Conservation (phyloP, 2,113 vertebrate genomes). For the Sigmodon hispidus region DNA sequence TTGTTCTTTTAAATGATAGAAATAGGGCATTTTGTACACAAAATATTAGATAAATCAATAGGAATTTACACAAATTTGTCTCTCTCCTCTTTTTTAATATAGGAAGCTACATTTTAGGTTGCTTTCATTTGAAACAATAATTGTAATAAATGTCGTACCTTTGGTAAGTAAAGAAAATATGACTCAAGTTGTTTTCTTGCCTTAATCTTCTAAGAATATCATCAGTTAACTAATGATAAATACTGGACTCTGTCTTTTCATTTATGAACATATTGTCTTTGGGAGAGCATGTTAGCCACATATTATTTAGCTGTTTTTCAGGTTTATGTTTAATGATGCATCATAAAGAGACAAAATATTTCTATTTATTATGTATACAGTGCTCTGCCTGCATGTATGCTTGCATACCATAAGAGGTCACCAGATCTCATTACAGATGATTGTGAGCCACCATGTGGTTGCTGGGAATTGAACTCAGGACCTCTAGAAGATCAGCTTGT, state of each 20-base stretch:
- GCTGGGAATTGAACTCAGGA: too few species aligned
- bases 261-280: background rate
- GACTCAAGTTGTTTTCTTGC: background rate
- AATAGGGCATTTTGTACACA: background rate
- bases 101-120: background rate
- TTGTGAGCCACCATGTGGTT: too few species aligned
- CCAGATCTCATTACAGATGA: too few species aligned
- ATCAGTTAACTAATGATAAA: background rate
- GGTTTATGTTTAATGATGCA: background rate
- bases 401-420: too few species aligned
- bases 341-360: slow-evolving; percentile 52
- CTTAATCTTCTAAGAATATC: background rate
- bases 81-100: background rate
- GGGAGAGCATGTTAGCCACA: background rate
- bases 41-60: slow-evolving; percentile 8
- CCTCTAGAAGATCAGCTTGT: too few species aligned
- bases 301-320: slow-evolving; percentile 22
- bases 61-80: background rate
- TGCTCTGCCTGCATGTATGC: too few species aligned
- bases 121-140: background rate
- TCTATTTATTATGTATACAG: too few species aligned
- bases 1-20: background rate
- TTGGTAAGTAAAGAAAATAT: slow-evolving; percentile 41
- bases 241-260: slow-evolving; percentile 14
- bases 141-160: background rate